These are phyloP conservation scores for Halcyon smyrnensis DNA, from an alignment of 2,797 vertebrate genomes.

Conservation along the genomic window DNA sequence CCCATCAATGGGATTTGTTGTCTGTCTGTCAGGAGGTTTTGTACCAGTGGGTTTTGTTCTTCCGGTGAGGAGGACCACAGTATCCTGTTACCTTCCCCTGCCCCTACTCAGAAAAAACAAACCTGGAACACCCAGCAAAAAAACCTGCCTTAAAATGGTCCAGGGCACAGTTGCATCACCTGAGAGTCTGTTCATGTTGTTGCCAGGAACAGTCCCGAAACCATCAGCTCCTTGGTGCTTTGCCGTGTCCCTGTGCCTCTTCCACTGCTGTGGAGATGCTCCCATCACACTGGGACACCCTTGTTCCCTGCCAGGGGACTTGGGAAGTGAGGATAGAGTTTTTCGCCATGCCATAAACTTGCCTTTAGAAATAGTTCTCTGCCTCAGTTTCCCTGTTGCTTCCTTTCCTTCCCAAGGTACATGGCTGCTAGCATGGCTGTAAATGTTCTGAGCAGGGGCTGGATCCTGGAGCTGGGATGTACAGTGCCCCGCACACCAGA, in stretches of 20 bases:
- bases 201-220: not conserved
- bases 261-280: not conserved
- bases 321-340: not conserved
- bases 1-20: accelerated
- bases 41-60: not conserved
- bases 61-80: accelerated
- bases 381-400: slow-evolving; percentile 11
- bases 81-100: accelerated
- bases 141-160: not conserved
- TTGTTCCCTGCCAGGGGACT: not conserved
- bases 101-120: not conserved
- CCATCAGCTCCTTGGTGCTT: accelerated
- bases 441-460: accelerated
- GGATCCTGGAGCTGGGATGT: not conserved
- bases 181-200: not conserved
- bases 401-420: not conserved
- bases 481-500: not conserved
- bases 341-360: not conserved
- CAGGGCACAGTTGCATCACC: not conserved
- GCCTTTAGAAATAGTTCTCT: not conserved
- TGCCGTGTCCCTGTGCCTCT: not conserved
- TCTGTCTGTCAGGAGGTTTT: not conserved
- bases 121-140: accelerated
- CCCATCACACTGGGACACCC: not conserved
- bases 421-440: accelerated